Percentiles rank a stretch among this genome's conserved stretches.
Conservation (phyloP, 2,113 vertebrate genomes). For the Vidua macroura region DNA sequence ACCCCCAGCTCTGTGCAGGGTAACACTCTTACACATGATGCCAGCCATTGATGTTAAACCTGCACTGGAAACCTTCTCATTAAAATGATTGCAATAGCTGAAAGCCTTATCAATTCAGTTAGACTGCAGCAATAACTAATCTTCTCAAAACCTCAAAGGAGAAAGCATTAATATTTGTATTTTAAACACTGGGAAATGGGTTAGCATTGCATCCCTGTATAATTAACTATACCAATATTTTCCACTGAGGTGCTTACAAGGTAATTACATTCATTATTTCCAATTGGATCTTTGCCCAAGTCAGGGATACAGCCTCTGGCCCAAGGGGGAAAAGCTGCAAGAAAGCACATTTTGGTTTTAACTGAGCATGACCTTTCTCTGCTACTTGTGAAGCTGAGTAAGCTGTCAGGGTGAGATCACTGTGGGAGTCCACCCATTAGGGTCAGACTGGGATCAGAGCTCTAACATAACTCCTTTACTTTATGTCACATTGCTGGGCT, state of each 20-base stretch:
- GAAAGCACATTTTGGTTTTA: not conserved
- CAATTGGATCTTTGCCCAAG: conserved; percentile 10
- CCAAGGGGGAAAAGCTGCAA: not conserved
- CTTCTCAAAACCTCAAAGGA: not conserved
- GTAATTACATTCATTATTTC: conserved; percentile 53
- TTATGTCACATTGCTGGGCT: not conserved
- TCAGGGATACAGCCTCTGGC: not conserved
- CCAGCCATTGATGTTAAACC: not conserved
- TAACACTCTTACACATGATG: fast-evolving
- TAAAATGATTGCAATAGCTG: not conserved
- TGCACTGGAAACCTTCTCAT: not conserved
- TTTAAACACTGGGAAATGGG: conserved; percentile 16
- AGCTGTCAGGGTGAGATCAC: not conserved
- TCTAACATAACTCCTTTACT: not conserved
- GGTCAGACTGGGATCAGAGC: not conserved
- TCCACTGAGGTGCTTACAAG: conserved; percentile 39
- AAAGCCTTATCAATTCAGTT: not conserved
- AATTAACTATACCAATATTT: conserved; percentile 43
- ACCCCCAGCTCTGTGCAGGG: fast-evolving
- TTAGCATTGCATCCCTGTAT: not conserved
- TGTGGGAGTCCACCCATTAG: not conserved
- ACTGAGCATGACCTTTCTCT: not conserved
- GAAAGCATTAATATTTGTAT: conserved; percentile 13
- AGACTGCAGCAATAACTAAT: not conserved
- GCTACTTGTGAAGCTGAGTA: not conserved